Percentiles rank a stretch among this genome's conserved stretches.
Conservation (phyloP, 2,888 invertebrate species). For the Nomada lathburiana region DNA sequence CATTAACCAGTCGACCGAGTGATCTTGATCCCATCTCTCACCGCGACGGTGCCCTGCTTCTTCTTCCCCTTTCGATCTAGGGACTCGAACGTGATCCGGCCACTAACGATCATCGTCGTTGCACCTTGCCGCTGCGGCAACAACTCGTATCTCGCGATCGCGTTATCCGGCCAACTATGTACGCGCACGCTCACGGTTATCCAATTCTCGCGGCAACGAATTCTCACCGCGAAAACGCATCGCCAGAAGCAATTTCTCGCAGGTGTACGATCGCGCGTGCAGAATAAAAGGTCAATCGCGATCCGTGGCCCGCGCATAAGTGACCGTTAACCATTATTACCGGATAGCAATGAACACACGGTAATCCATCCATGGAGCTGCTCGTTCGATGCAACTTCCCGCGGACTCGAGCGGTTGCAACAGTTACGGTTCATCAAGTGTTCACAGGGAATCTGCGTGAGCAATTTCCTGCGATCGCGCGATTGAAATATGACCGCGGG, state of each 20-base stretch:
- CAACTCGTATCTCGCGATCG: background rate
- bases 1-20: constrained; percentile 83
- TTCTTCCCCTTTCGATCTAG: constrained; percentile 46
- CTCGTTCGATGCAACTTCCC: background rate
- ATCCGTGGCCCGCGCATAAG: too few species aligned
- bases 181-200: too few species aligned
- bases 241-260: constrained; percentile 27
- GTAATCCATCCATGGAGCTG: background rate
- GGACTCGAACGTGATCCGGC: constrained; percentile 54
- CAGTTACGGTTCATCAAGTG: background rate
- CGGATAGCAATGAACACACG: background rate
- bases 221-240: constrained; percentile 2
- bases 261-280: background rate
- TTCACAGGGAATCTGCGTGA: background rate
- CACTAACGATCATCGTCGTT: constrained; percentile 46
- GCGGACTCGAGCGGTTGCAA: background rate
- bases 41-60: constrained; percentile 55
- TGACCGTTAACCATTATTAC: constrained; percentile 15
- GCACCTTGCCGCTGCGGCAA: background rate
- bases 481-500: background rate
- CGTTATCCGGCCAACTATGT: background rate
- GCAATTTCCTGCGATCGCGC: constrained; percentile 5
- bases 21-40: constrained; percentile 80
- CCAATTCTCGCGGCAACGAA: background rate
- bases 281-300: constrained; percentile 11